These are phyloP conservation scores for Trinorchestia longiramus DNA, from an alignment of 1,140 invertebrate species.

Conservation along the genomic window DNA sequence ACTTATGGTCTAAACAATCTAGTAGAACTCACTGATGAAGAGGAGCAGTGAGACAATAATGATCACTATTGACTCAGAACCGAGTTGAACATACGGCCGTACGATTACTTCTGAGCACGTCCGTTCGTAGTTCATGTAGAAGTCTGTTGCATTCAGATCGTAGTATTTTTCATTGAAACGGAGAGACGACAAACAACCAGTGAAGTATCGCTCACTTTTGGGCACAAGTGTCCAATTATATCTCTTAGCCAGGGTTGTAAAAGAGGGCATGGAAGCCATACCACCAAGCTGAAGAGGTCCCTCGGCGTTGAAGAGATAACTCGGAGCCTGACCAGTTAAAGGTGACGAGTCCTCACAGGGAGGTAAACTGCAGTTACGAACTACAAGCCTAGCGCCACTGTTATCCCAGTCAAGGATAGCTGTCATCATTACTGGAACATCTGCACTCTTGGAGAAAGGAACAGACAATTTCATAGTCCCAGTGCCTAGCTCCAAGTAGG, in stretches of 20 bases:
- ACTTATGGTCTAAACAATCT: not conserved
- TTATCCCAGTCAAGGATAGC: conserved; percentile 60
- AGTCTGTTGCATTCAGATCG: conserved; percentile 65
- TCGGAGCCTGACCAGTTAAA: conserved; percentile 55
- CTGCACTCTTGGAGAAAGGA: conserved; percentile 77
- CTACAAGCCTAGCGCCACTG: conserved; percentile 44
- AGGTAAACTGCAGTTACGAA: conserved; percentile 62
- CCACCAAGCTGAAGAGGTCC: conserved; percentile 94
- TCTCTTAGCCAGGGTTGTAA: conserved; percentile 77
- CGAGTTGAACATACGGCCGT: conserved; percentile 57
- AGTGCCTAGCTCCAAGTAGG: conserved; percentile 96
- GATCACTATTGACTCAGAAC: conserved; percentile 63
- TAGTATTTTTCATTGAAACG: conserved; percentile 63
- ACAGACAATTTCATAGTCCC: conserved; percentile 90
- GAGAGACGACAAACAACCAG: conserved; percentile 94
- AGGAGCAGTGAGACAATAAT: conserved; percentile 62
- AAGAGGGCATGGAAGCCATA: conserved; percentile 79
- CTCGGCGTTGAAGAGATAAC: conserved; percentile 86
- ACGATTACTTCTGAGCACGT: conserved; percentile 60
- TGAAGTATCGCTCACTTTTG: conserved; percentile 84
- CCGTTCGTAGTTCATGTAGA: conserved; percentile 56
- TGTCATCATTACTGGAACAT: conserved; percentile 41
- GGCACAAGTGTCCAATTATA: conserved; percentile 90
- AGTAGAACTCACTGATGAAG: conserved; percentile 61
- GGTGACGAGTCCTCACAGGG: conserved; percentile 52